phyloP scores from a whole-genome alignment of 2,113 vertebrate species.

The Otus sunia region DNA sequence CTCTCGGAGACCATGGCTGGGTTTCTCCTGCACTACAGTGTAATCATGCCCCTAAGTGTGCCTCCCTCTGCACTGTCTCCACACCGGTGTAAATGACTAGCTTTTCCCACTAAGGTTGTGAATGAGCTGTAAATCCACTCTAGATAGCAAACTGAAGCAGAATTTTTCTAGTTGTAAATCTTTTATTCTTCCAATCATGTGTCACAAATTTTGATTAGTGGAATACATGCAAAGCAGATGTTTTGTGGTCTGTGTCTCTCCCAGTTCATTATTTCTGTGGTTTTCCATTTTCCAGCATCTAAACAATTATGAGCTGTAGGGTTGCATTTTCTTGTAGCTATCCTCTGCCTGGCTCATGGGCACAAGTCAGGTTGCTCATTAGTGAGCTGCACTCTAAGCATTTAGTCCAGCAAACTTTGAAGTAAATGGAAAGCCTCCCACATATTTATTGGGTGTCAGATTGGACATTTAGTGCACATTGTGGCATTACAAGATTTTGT shows the following conservation, averaged over 20 bases:
- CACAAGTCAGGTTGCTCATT: constrained; percentile 8
- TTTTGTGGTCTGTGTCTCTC: not conserved
- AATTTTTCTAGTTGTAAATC: not conserved
- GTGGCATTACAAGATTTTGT: not conserved
- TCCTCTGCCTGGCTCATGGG: not conserved
- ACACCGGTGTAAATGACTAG: not conserved
- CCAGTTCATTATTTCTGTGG: not conserved
- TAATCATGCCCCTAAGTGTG: not conserved
- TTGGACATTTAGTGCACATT: not conserved
- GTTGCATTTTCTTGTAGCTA: not conserved
- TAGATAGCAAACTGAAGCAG: not conserved
- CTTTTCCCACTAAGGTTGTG: not conserved
- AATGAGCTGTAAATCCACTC: not conserved
- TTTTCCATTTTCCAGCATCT: not conserved
- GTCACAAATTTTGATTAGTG: not conserved
- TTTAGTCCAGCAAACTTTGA: constrained; percentile 7
- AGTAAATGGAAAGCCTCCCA: constrained; percentile 2
- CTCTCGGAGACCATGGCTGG: not conserved
- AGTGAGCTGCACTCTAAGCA: not conserved
- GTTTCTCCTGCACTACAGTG: not conserved
- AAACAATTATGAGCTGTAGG: not conserved
- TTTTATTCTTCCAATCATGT: not conserved
- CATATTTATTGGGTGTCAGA: constrained; percentile 8
- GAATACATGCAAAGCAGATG: not conserved
- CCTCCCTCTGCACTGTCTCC: not conserved